These are phyloP conservation scores for Ctenopoma multispine DNA, from an alignment of 2,797 vertebrate genomes.

Conservation along the genomic window DNA sequence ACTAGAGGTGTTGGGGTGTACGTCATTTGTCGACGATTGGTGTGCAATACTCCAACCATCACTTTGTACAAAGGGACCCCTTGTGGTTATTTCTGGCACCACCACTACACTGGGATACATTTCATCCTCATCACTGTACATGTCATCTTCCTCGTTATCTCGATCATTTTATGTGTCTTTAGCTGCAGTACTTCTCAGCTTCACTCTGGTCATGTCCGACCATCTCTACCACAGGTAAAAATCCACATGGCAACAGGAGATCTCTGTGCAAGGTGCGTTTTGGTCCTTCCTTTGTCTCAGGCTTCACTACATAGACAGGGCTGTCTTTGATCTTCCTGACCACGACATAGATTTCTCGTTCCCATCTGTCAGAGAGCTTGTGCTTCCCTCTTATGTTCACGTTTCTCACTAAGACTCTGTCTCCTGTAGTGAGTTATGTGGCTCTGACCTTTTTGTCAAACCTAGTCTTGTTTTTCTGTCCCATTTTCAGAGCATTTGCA, in stretches of 20 bases:
- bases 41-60: no score
- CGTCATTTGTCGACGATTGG: no score
- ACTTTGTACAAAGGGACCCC: no score
- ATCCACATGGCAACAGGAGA: slow-evolving; percentile 5
- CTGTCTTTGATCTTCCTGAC: not conserved
- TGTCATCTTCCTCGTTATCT: no score
- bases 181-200: no score
- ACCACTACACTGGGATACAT: no score
- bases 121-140: no score
- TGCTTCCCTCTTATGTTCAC: slow-evolving; percentile 9
- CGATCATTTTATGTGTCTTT: no score
- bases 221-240: not conserved
- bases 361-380: slow-evolving; percentile 7
- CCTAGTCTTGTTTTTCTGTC: not conserved
- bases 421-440: not conserved
- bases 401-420: slow-evolving; percentile 1
- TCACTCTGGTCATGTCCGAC: no score
- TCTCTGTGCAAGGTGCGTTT: slow-evolving; percentile 1
- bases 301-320: not conserved
- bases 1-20: no score
- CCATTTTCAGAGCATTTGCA: not conserved
- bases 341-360: not conserved
- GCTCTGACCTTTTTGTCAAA: slow-evolving; percentile 7
- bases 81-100: no score
- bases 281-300: not conserved